Evolutionary conservation across 2,113 vertebrate species (phyloP), one percentile per base, ranked within the genome.

Genomic region (Hippopotamus amphibius): DNA sequence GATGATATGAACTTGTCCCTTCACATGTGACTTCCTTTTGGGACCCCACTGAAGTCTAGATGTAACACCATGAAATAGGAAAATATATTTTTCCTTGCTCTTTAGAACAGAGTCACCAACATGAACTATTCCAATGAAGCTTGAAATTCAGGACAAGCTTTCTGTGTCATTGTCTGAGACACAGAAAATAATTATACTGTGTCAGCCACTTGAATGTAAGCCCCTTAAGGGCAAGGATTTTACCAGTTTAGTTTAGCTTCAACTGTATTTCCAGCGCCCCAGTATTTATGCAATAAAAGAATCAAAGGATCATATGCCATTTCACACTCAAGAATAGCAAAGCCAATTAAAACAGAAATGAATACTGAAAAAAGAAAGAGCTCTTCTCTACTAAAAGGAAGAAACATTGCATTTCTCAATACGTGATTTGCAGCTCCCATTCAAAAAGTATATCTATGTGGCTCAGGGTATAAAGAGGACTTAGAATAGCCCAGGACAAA

Each of bases 321-420:
- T 71, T 93, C 13, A 12, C 11, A 83, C 16, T 59, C 41, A 41
- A 65, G 66, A 91, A 72, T 28, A 77, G 65, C 65, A 85, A 96
- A 92, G 16, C 2, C 41, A 71, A 46, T 80, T 66, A 87, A 94
- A 92, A 69, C 33, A 68, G 71, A 96, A 93, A 74, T 53, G 41
- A 88, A 93, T 59, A 66, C 68, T 50, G 37, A 61, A 80, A 69
- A 14, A 28, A 14, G 22, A 87, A 59, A 30, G 5, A 63, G 12
- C 28, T 46, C n/a, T 61, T 84, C 17, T 83, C 69, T 46, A 28
- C 55, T 41, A n/a, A 77, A 89, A 61, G 48, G 50, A 57, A 80
- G 16, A 76, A 66, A 50, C 26, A 43, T 28, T 1, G 4, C 9
- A 28, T 69, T 89, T 84, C 55, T 94, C 41, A 90, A 28, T 12